phyloP scores from a whole-genome alignment of 2,888 invertebrate genomes.

The Rapana venosa region DNA sequence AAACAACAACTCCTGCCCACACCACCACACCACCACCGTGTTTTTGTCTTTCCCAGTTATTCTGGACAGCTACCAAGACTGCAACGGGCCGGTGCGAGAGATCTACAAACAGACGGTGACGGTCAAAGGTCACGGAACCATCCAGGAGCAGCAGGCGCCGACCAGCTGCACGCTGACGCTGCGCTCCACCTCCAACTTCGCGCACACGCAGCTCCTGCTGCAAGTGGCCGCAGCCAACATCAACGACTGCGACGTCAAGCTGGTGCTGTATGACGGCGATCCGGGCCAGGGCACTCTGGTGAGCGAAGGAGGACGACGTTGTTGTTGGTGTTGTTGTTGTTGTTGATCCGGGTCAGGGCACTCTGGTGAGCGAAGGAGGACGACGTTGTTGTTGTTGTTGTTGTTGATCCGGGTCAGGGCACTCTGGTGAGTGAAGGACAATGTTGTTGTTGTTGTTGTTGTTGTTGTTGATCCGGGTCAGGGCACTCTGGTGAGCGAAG shows the following conservation, averaged over 20 bases:
- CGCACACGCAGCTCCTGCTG: conserved; percentile 39
- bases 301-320: background rate
- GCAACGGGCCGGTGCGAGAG: conserved; percentile 45
- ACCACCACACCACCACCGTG: background rate
- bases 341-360: conserved; percentile 16
- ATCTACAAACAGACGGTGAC: conserved; percentile 27
- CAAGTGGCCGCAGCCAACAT: conserved; percentile 44
- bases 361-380: conserved; percentile 36
- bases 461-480: conserved; percentile 14
- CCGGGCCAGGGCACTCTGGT: conserved; percentile 40
- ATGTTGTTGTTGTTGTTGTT: background rate
- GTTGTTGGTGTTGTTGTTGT: background rate
- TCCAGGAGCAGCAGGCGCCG: conserved; percentile 30
- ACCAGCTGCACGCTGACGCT: conserved; percentile 25
- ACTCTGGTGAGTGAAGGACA: background rate
- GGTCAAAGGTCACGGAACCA: conserved; percentile 35
- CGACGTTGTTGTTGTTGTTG: background rate
- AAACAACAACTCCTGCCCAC: no score
- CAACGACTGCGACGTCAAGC: conserved; percentile 37
- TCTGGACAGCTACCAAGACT: conserved; percentile 48
- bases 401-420: background rate
- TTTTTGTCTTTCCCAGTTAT: conserved; percentile 40
- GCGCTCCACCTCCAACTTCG: conserved; percentile 32
- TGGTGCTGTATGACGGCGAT: conserved; percentile 48
- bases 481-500: conserved; percentile 35